These are phyloP conservation scores for Hassar affinis DNA, from an alignment of 2,113 vertebrate genomes.

Conservation along the genomic window DNA sequence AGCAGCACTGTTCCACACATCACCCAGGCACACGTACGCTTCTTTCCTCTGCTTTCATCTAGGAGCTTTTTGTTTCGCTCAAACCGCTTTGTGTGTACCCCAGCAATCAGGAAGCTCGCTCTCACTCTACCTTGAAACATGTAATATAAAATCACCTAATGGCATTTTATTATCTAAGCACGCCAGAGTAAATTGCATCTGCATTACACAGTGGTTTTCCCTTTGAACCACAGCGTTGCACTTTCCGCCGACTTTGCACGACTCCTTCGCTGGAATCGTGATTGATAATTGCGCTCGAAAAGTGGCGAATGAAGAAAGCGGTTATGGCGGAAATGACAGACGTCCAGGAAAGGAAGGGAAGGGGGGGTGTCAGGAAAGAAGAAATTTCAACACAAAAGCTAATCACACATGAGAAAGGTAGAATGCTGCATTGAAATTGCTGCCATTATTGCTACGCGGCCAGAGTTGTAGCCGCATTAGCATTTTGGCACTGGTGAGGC, in stretches of 20 bases:
- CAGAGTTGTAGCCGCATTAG: conserved; percentile 46
- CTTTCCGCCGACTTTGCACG: not conserved
- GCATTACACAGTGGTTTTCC: not conserved
- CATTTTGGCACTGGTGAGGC: conserved; percentile 35
- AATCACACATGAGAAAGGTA: conserved; percentile 45
- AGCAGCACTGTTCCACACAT: conserved; percentile 36
- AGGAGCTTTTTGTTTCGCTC: not conserved
- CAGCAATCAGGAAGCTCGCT: not conserved
- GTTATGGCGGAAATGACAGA: conserved; percentile 20
- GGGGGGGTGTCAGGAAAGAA: conserved; percentile 33
- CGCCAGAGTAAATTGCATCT: not conserved
- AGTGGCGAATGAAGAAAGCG: not conserved
- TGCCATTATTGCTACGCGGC: conserved; percentile 40
- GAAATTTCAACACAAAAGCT: conserved; percentile 53
- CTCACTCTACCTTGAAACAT: not conserved
- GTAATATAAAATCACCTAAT: not conserved
- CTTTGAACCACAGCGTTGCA: not conserved
- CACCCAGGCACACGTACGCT: not conserved
- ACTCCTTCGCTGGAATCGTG: not conserved
- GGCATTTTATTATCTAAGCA: not conserved
- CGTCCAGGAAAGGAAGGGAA: not conserved
- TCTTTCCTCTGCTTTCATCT: conserved; percentile 6
- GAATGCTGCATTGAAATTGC: conserved; percentile 55
- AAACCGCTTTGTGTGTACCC: not conserved
- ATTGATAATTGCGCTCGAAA: not conserved